Evolutionary conservation across 2,888 invertebrate species (phyloP), one percentile per base, ranked within the genome.

Genomic region (Apomyelois bistriatella): DNA sequence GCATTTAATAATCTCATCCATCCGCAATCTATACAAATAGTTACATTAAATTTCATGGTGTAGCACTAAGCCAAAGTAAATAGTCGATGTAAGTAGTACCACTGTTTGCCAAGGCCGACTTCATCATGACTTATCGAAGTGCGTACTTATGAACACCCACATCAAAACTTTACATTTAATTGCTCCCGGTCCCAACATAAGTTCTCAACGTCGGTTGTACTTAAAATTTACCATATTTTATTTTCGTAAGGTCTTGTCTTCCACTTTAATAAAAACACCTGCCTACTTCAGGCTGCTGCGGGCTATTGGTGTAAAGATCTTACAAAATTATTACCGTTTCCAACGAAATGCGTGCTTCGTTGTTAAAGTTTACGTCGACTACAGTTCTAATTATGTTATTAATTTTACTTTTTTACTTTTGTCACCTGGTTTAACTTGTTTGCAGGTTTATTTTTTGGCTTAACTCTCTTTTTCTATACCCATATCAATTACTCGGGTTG

Each of bases 31-130:
- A n/a, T n/a, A n/a, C n/a, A n/a, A n/a, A n/a, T n/a, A n/a, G n/a
- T 36, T n/a, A 36, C 10, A 4, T 36, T 12, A 4, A 36, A 4
- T n/a, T 36, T 36, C 10, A 10, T 35, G 6, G 35, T 35, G 28
- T 28, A 28, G 28, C 22, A 22, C 3, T 22, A 22, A 22, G 5
- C 22, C 22, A 22, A 28, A 6, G 51, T 64, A 58, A 60, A 52
- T 48, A 52, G 16, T 41, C 59, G 62, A n/a, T 3, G 22, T 22
- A 22, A 22, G 5, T 62, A 64, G 68, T 60, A 61, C 62, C 64
- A 64, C 65, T 63, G 47, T 57, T 46, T 57, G 58, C 63, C 77
- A 76, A 76, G 77, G 76, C 59, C 67, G 59, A 59, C 66, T 37
- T 66, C 71, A 68, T 63, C 53, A 48, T 54, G 60, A 60, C 57